Base-by-base conservation (phyloP, 1,140 invertebrate species). In the Zaprionus nigranus region DNA sequence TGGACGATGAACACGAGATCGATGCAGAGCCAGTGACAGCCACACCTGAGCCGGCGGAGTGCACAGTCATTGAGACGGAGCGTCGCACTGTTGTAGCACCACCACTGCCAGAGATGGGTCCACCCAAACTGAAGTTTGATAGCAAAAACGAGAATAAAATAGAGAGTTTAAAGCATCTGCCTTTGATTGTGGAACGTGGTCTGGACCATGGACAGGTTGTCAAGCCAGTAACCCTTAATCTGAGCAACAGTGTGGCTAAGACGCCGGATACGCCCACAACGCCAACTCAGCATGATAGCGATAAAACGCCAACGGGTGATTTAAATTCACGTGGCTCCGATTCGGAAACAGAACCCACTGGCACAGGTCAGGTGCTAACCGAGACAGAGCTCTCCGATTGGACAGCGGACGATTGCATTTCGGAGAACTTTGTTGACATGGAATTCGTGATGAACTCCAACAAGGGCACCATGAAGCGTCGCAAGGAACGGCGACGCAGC, bases 361-460 rank as follows among this genome's bases (percentile, higher is more conserved):
- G 95, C 1, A 95, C 95, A 0, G 95, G 95, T 0, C 94, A 96
- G 15, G 96, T 95, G 1, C 93, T 97, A 12, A 97, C 97, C 0
- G 97, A 98, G 92, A 97, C 96, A 0, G 97, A 97, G 88, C 93
- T 97, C 12, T 97, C 96, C 0, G 97, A 98, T 91, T 97, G 96
- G 97, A 96, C 96, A 1, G 94, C 95, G 2, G 96, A 97, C 76
- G 95, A 95, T 74, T 95, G 95, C 20, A 96, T 96, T 1, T 95
- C 96, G 3, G 96, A 97, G 70, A 96, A 96, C 82, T 94, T 96
- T 57, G 94, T 95, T 28, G 95, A 96, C 66, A 94, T 94, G 43
- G 95, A 95, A 53, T 94, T 95, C 59, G 93, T 94, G 28, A 93
- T 95, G 0, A 94, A 95, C 79, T 93, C 94, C 0, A 93, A 94